Evolutionary conservation across 2,113 vertebrate species (phyloP), one percentile per base, ranked within the genome.

Genomic region (Physeter macrocephalus): DNA sequence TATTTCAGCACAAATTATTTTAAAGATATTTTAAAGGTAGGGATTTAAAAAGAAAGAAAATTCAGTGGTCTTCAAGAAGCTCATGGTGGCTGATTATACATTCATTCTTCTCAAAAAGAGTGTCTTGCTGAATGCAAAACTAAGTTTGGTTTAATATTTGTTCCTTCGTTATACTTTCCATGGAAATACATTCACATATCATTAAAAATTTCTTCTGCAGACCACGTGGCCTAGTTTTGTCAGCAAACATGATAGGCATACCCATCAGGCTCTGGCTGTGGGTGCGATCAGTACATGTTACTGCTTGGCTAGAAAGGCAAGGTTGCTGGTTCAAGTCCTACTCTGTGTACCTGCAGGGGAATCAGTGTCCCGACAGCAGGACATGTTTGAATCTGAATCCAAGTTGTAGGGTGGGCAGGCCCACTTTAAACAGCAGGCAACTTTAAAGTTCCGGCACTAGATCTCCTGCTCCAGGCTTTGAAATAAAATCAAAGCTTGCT

Each of bases 401-500:
- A 61, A 43, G 52, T 61, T 39, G 18, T 14, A 49, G 29, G 17
- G 20, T 14, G 4, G 12, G 15, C 13, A 90, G 43, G 27, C 21
- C 69, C 25, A 23, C 41, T 93, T 29, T 74, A 64, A 90, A 81
- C 21, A 74, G 20, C 27, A 29, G 14, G 2, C 2, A 39, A 20
- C n/a, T n/a, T 72, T 49, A n/a, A 71, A 80, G 41, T 62, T 25
- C 49, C 54, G 64, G 25, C 29, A 36, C 31, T 57, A 41, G 75
- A 27, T 52, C 12, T 41, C 12, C 62, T 57, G 49, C 7, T 95
- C 29, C 59, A 25, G 23, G 59, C 59, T 97, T 93, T 84, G 54
- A 75, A 88, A 80, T 69, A n/a, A 94, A 96, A 81, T 90, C 83
- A 84, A 81, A 96, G 75, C 59, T 94, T 83, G 20, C 23, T 88